Percentiles rank a stretch among this genome's conserved stretches.
Evolutionary conservation across 2,888 invertebrate genomes (phyloP).

Genomic region (Clistopyga incitator): DNA sequence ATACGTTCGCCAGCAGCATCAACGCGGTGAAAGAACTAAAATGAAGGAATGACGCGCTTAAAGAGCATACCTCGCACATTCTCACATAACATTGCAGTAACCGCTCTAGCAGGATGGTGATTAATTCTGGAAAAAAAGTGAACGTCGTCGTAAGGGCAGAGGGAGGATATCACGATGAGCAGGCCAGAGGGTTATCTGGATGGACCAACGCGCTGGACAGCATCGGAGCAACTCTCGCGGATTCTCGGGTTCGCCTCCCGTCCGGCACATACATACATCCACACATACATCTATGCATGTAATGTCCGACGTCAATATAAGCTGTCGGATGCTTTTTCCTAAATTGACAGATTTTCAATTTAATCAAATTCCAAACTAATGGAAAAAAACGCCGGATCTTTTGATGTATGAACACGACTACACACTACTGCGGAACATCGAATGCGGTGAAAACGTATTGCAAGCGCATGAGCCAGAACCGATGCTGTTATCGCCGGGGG

Average conservation of each 20-base stretch:
- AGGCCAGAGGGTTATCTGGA: slow-evolving; percentile 76
- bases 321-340: slow-evolving; percentile 83
- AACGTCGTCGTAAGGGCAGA: slow-evolving; percentile 67
- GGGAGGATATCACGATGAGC: slow-evolving; percentile 60
- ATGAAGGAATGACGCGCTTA: slow-evolving; percentile 60
- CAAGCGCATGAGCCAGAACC: slow-evolving; percentile 49
- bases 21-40: slow-evolving; percentile 56
- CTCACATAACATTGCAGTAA: slow-evolving; percentile 40
- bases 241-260: slow-evolving; percentile 53
- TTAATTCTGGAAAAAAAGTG: slow-evolving; percentile 73
- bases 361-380: slow-evolving; percentile 84
- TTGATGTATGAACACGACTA: slow-evolving; percentile 76
- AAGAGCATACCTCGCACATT: slow-evolving; percentile 58
- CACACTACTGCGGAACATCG: slow-evolving; percentile 57
- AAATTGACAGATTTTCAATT: slow-evolving; percentile 84
- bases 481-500: slow-evolving; percentile 51
- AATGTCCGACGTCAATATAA: slow-evolving; percentile 80
- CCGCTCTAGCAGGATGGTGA: slow-evolving; percentile 54
- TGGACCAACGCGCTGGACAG: slow-evolving; percentile 80
- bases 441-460: slow-evolving; percentile 63
- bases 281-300: slow-evolving; percentile 26
- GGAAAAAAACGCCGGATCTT: slow-evolving; percentile 83
- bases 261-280: slow-evolving; percentile 12
- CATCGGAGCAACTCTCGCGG: slow-evolving; percentile 77
- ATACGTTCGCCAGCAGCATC: slow-evolving; percentile 3